Conservation (phyloP, 2,113 vertebrate genomes). For the Acrocephalus kingi region DNA sequence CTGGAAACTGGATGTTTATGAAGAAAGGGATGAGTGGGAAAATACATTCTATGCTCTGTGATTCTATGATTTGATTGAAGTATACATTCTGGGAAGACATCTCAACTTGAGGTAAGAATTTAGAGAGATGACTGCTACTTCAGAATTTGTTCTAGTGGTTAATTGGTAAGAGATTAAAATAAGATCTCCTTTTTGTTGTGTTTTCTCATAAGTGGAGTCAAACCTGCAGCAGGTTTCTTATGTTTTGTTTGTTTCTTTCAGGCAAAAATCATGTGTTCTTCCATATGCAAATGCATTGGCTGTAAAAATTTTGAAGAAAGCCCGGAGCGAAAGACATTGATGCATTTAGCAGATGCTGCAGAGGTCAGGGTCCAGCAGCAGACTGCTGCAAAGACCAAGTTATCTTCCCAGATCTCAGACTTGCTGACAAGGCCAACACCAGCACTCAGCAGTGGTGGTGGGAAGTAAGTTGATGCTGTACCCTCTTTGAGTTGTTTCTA, state of each 20-base stretch:
- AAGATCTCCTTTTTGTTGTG: background rate
- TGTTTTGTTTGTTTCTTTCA: slow-evolving; percentile 54
- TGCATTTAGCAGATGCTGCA: slow-evolving; percentile 97
- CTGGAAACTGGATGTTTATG: background rate
- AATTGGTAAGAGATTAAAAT: background rate
- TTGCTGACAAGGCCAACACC: slow-evolving; percentile 90
- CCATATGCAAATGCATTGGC: slow-evolving; percentile 97
- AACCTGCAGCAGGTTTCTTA: background rate
- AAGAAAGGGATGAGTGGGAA: background rate
- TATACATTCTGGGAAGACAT: background rate
- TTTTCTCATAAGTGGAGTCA: background rate
- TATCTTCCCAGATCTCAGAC: slow-evolving; percentile 97
- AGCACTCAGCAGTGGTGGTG: slow-evolving; percentile 85
- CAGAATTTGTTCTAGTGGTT: background rate
- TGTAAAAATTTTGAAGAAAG: slow-evolving; percentile 99
- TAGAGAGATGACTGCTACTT: background rate
- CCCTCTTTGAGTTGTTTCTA: background rate
- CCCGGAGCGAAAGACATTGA: slow-evolving; percentile 94
- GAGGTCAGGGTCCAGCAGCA: slow-evolving; percentile 97
- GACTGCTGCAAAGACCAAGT: slow-evolving; percentile 95
- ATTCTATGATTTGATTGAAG: background rate
- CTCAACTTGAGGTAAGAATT: background rate
- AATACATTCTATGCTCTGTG: background rate
- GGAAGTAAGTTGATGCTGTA: slow-evolving; percentile 80
- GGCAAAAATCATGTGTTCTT: slow-evolving; percentile 99